Base-by-base conservation (phyloP, 2,888 invertebrate species). In the Habrosyne pyritoides region DNA sequence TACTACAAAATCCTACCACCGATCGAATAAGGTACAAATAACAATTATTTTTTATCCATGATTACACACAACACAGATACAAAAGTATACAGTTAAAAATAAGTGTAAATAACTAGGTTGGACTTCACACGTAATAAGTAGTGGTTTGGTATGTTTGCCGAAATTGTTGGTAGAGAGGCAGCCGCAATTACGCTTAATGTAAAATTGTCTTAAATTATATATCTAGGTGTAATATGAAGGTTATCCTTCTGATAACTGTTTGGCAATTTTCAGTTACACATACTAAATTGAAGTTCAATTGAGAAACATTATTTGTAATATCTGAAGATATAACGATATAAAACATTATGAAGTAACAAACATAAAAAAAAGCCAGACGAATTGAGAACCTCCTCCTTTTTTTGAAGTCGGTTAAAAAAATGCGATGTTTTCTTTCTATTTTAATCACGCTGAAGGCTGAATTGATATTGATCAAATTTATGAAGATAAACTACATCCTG, bases 171-270 rank as follows among this genome's bases (percentile, higher is more conserved):
- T 18, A 42, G 42, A 42, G 42, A 42, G 18, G 18, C 18, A 18
- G 18, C n/a, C 14, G 14, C n/a, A 6, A 42, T 42, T 42, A 42
- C 8, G 8, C 0, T 2, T 42, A 42, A 42, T 42, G 14, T 42
- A 42, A 42, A 42, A 42, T 42, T 42, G 42, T n/a, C 42, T 42
- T 8, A 42, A 42, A 42, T 42, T 42, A 42, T 42, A 42, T 42
- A 42, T 42, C n/a, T 42, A 42, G 24, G 42, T 18, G 42, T 8
- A 6, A 14, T 18, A 18, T n/a, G n/a, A 42, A 42, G 42, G 42
- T 42, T 8, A 42, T 42, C n/a, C 14, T 18, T 2, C 8, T n/a
- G 18, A 42, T 18, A 42, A 42, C 2, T 18, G 18, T 42, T 42
- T 42, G 14, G 42, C 18, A 42, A 42, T 42, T 42, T 42, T 42